Percentiles rank a stretch among this genome's conserved stretches.
Conservation (phyloP, 2,113 vertebrate genomes). For the Entosphenus tridentatus region DNA sequence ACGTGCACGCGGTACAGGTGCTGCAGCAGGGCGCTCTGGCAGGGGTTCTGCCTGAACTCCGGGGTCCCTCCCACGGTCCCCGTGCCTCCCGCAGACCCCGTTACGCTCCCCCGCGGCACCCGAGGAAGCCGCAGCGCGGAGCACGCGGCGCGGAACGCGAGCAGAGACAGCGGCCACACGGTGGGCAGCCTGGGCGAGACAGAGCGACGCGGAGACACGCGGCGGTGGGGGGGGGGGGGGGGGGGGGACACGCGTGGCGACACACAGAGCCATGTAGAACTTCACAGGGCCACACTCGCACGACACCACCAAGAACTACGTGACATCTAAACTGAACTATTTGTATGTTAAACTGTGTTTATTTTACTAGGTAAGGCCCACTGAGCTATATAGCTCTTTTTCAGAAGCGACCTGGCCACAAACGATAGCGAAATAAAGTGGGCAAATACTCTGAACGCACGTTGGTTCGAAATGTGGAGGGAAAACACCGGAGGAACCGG, state of each 20-base stretch:
- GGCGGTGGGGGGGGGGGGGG: too few species aligned
- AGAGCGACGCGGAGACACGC: neutral
- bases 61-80: slow-evolving; percentile 14
- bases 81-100: slow-evolving; percentile 12
- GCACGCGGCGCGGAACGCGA: slow-evolving; percentile 42
- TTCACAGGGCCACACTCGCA: neutral
- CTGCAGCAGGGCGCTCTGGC: slow-evolving; percentile 43
- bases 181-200: slow-evolving; percentile 29
- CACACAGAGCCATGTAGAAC: too few species aligned
- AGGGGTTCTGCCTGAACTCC: slow-evolving; percentile 39
- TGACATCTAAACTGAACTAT: neutral
- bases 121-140: slow-evolving; percentile 36
- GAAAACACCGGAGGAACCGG: too few species aligned
- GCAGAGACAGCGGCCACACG: slow-evolving; percentile 53
- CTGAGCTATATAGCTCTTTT: neutral
- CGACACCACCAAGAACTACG: neutral
- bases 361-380: neutral
- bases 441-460: too few species aligned
- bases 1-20: slow-evolving; percentile 62
- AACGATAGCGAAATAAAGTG: too few species aligned
- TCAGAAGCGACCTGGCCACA: neutral
- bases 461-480: too few species aligned
- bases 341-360: neutral
- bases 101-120: slow-evolving; percentile 6
- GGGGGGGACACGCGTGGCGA: too few species aligned